phyloP scores from a whole-genome alignment of 1,140 invertebrate species.

The Coptotermes formosanus region DNA sequence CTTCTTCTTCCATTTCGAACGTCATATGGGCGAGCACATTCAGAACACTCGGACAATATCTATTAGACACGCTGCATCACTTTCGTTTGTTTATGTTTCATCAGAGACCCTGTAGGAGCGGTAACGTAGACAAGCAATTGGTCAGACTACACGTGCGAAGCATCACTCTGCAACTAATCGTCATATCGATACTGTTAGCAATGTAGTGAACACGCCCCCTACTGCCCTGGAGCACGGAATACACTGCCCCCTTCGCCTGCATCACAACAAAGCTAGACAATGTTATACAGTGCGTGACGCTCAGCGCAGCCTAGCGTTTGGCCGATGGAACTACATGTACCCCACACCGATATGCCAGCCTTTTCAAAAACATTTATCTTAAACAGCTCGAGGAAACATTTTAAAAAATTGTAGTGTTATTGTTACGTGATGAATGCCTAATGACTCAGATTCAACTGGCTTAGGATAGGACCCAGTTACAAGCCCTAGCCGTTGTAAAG shows the following conservation, averaged over 20 bases:
- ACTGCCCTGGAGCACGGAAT: background rate
- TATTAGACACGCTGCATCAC: background rate
- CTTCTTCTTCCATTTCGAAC: background rate
- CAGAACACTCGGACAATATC: background rate
- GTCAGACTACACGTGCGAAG: background rate
- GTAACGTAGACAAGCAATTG: background rate
- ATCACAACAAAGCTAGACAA: background rate
- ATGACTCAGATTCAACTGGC: too few species aligned
- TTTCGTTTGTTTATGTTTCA: background rate
- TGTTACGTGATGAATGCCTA: too few species aligned
- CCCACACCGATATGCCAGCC: background rate
- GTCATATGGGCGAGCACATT: background rate
- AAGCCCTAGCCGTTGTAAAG: too few species aligned
- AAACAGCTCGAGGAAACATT: too few species aligned
- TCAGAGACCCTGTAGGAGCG: background rate
- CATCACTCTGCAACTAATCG: background rate
- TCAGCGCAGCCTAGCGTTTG: conserved; percentile 2
- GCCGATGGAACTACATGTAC: background rate
- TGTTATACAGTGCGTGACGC: background rate
- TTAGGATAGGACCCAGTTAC: too few species aligned
- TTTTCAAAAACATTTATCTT: background rate
- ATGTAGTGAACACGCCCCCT: background rate
- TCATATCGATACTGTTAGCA: background rate
- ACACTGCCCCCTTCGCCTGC: background rate
- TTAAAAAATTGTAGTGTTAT: too few species aligned